Percentiles rank a stretch among this genome's conserved stretches.
phyloP scores from a whole-genome alignment of 2,797 vertebrate genomes.

The Sebastes nivosus region DNA sequence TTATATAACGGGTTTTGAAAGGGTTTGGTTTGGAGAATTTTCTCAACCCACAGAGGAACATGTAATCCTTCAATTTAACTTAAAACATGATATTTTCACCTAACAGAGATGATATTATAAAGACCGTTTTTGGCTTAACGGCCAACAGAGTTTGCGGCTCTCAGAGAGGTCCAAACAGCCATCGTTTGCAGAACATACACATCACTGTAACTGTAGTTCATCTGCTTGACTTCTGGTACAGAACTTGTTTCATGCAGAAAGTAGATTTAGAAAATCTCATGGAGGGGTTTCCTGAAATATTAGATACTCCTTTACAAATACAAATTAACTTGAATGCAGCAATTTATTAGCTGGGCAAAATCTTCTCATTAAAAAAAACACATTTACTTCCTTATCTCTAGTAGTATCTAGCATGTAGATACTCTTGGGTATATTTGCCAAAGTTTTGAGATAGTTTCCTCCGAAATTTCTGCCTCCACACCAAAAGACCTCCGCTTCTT shows the following conservation, averaged over 20 bases:
- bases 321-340: not conserved
- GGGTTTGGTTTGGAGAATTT: conserved; percentile 14
- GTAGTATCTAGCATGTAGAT: not conserved
- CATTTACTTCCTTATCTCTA: not conserved
- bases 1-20: conserved; percentile 29
- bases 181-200: not conserved
- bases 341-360: not conserved
- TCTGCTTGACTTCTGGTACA: not conserved
- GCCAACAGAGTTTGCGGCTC: not conserved
- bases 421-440: not conserved
- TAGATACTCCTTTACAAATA: not conserved
- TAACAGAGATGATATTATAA: conserved; percentile 2
- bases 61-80: conserved; percentile 26
- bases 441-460: not conserved
- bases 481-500: too few relatives aligned
- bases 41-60: conserved; percentile 24
- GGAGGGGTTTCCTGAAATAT: not conserved
- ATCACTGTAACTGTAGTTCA: not conserved
- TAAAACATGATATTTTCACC: conserved; percentile 24
- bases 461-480: not conserved
- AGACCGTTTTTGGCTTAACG: not conserved
- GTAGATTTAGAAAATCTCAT: conserved; percentile 1
- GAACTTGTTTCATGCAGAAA: not conserved
- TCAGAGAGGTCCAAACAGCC: not conserved
- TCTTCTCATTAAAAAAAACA: not conserved